Base-by-base conservation (phyloP, 2,797 vertebrate genomes). In the Galagoides demidoff region DNA sequence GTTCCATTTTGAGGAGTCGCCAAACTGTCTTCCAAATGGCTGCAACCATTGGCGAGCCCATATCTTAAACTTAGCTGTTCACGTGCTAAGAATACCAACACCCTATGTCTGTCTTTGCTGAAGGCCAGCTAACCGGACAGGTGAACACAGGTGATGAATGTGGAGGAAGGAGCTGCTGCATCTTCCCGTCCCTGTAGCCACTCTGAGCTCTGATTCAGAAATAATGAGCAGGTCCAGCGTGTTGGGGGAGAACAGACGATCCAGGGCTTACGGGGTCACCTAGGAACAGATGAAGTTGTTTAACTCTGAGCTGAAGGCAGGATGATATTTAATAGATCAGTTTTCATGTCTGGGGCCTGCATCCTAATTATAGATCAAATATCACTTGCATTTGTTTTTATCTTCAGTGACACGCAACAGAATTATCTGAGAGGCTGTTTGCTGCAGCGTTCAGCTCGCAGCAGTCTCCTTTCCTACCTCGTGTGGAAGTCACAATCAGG, bases 231-330 rank as follows among this genome's bases (percentile, higher is more conserved):
- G 89, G 23, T 63, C 94, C 81, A 76, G 71, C 29, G 22, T 37
- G 4, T 89, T 39, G 82, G 55, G 49, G 81, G 94, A 90, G 92
- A 91, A 43, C 71, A 76, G 76, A 63, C 34, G 37, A 78, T 29
- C 7, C 59, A 20, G 90, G 85, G 37, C n/a, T 37, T 27, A 2
- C 0, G 13, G 22, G 90, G 87, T 96, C 94, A 63, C 85, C 90
- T 96, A 66, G 78, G 85, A 96, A 90, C 57, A 97, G 97, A 97
- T 97, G 61, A 95, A 90, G 87, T 95, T 97, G 83, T 96, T 96
- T 94, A 76, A 61, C 71, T 66, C 2, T 52, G 64, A 82, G 68
- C 70, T 87, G 39, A 96, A 95, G 96, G 73, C 95, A 77, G 34
- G 93, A 86, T 74, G n/a, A 70, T 93, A 89, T 93, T 97, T 97